Evolutionary conservation across 1,140 invertebrate genomes (phyloP), one percentile per base, ranked within the genome.

Genomic region (Stegodyphus dumicola): DNA sequence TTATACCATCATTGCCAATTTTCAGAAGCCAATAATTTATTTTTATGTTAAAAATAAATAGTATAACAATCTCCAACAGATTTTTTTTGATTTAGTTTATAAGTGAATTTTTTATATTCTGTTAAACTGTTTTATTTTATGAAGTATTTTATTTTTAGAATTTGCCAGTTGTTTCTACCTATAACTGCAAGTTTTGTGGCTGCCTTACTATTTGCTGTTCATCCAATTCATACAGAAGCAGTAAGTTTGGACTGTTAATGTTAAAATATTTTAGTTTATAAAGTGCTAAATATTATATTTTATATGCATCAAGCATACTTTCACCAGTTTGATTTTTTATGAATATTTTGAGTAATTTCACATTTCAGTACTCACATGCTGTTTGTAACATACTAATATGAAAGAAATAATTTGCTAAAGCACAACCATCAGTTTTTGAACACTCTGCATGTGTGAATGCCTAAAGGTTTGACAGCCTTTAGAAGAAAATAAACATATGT

Each of bases 161-260:
- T 95, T 91, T 96, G 95, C 91, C 93, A 93, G 86, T 94, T 95
- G 94, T 95, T 96, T 92, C 92, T 96, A 88, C 93, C 94, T 66
- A 94, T 95, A 90, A 91, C 94, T 88, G 93, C 94, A 88, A 96
- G 95, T 93, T 97, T 98, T 77, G 93, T 98, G 67, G 95, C 97
- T 76, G 94, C 97, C 86, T 93, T 99, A 89, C 92, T 99, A 88
- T 99, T 99, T 92, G 96, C 97, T 83, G 95, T 98, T 75, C 98
- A 99, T 93, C 98, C 98, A 60, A 95, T 99, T 90, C 98, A 99
- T 89, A 98, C 96, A 49, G 98, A 99, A 92, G 98, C 97, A 89
- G 97, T 99, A 93, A 96, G 95, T 94, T 33, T 33, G 33, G 33
- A 33, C 33, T 33, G 3, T 33, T 33, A 33, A 33, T 33, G 33